phyloP scores from a whole-genome alignment of 23 tunicate species.

The Aplidium turbinatum region DNA sequence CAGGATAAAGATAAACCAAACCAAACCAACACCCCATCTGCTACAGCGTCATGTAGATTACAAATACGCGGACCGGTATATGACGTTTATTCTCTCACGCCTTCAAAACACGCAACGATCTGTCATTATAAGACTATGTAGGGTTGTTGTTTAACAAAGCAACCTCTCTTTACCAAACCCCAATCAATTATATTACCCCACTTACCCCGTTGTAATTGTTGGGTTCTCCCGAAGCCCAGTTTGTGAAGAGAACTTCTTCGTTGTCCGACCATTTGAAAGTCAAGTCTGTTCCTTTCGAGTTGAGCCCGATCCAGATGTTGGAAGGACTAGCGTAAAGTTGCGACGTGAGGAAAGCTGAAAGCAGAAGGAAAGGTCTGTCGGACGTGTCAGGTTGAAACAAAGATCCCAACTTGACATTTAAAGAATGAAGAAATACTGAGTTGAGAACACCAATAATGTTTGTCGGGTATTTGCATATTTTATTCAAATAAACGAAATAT shows the following conservation, averaged over 20 bases:
- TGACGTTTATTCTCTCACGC: no score
- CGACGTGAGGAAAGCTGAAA: constrained; percentile 75
- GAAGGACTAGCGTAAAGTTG: constrained; percentile 34
- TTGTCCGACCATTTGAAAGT: constrained; percentile 67
- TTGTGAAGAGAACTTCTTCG: constrained; percentile 46
- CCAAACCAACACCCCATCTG: no score
- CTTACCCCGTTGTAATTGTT: constrained; percentile 57
- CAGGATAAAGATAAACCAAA: no score
- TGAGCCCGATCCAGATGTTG: constrained; percentile 77
- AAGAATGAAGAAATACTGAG: no score
- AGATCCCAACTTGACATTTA: no score
- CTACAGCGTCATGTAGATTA: no score
- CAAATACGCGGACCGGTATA: no score
- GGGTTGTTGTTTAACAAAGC: neutral
- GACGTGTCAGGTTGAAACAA: neutral
- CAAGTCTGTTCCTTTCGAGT: constrained; percentile 38
- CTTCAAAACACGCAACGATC: no score
- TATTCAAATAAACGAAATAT: no score
- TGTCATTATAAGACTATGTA: neutral
- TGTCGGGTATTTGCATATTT: no score
- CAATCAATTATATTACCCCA: neutral
- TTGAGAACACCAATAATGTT: no score
- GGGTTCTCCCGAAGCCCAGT: constrained; percentile 74
- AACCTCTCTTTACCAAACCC: neutral
- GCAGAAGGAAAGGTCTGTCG: neutral